Conservation (phyloP, 2,888 invertebrate species). For the Ephialtes manifestator region DNA sequence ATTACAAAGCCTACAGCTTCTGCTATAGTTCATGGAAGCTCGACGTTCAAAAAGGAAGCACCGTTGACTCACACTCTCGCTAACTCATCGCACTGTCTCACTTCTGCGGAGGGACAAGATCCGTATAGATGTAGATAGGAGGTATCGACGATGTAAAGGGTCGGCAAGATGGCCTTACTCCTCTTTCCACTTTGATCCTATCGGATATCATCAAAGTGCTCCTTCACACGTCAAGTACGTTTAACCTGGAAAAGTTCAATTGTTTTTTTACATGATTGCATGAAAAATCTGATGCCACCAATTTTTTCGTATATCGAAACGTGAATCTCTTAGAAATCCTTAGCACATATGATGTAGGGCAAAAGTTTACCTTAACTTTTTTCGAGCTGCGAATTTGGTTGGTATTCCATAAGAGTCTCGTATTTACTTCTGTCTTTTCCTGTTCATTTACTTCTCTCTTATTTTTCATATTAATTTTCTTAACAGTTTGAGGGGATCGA, state of each 20-base stretch:
- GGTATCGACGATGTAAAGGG: neutral
- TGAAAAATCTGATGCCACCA: no score
- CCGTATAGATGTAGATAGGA: neutral
- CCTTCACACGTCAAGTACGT: no score
- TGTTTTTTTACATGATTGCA: no score
- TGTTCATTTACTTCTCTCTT: no score
- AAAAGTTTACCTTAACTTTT: neutral
- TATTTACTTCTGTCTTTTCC: no score
- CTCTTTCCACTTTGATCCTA: neutral
- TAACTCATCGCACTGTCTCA: neutral
- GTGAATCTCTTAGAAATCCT: no score
- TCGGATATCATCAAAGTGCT: neutral
- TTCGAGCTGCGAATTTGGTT: neutral
- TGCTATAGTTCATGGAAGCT: conserved; percentile 29
- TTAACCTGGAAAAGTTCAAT: no score
- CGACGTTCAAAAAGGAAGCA: conserved; percentile 19
- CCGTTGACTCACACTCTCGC: neutral
- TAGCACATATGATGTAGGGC: no score
- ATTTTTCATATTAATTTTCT: no score
- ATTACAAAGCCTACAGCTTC: conserved; percentile 50
- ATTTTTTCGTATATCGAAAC: no score
- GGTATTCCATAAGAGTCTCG: neutral
- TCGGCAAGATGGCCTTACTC: neutral
- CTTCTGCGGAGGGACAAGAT: neutral
- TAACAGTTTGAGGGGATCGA: no score